These are phyloP conservation scores for Oreochromis mossambicus DNA, from an alignment of 2,797 vertebrate species.

Conservation along the genomic window DNA sequence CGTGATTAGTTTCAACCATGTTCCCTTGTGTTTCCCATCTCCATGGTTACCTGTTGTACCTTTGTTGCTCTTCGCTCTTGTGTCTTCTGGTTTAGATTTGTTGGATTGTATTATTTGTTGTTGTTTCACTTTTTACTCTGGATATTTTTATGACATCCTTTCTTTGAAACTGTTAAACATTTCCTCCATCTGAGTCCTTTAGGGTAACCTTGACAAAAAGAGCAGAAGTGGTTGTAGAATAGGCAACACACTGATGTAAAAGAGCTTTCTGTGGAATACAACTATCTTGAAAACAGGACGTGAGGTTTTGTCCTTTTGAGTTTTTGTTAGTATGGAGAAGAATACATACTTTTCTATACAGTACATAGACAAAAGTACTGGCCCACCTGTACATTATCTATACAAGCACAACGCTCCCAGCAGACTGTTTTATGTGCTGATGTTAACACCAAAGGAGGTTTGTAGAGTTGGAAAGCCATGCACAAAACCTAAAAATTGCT, in stretches of 20 bases:
- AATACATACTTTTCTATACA: too few species aligned
- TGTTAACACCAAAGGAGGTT: background rate
- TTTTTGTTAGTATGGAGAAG: background rate
- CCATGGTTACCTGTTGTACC: too few species aligned
- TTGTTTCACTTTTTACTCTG: too few species aligned
- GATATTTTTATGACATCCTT: background rate
- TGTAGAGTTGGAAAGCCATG: background rate
- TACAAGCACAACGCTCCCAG: background rate
- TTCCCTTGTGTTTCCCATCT: too few species aligned
- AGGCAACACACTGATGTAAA: background rate
- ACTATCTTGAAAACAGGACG: background rate
- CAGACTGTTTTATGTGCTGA: background rate
- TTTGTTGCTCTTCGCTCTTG: too few species aligned
- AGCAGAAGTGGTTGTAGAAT: background rate
- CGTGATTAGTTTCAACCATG: too few species aligned
- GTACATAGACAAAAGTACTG: too few species aligned
- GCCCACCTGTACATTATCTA: too few species aligned
- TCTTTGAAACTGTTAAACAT: background rate
- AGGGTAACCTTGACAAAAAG: background rate
- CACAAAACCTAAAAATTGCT: background rate
- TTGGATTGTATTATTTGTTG: too few species aligned
- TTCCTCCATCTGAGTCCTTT: background rate
- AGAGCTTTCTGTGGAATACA: background rate
- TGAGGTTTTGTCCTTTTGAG: background rate
- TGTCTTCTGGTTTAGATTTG: too few species aligned